Conservation (phyloP, 2,113 vertebrate genomes). For the Platichthys stellatus region DNA sequence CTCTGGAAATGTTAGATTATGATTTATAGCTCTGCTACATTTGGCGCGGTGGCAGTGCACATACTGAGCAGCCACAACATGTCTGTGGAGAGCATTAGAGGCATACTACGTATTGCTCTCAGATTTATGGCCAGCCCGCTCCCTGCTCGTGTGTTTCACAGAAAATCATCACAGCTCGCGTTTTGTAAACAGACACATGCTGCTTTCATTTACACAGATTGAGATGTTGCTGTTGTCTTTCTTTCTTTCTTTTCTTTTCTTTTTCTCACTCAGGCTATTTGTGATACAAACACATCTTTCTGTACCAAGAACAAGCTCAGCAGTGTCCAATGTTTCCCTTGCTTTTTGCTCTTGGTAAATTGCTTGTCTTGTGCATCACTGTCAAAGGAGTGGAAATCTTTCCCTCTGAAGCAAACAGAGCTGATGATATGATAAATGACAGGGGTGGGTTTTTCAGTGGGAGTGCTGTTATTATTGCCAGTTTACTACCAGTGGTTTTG, state of each 20-base stretch:
- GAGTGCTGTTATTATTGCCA: conserved; percentile 60
- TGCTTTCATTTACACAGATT: conserved; percentile 53
- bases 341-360: conserved; percentile 9
- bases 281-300: not conserved
- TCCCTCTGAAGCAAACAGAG: conserved; percentile 7
- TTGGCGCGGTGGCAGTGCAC: conserved; percentile 64
- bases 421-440: conserved; percentile 70
- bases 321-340: not conserved
- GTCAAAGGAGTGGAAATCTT: conserved; percentile 22
- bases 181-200: conserved; percentile 67
- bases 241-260: not conserved
- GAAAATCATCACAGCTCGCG: conserved; percentile 60
- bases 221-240: conserved; percentile 28
- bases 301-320: not conserved
- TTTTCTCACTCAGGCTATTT: not conserved
- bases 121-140: conserved; percentile 74
- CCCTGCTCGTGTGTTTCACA: conserved; percentile 26
- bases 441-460: conserved; percentile 29
- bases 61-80: conserved; percentile 69
- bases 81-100: conserved; percentile 78
- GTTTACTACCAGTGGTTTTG: conserved; percentile 72
- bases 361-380: conserved; percentile 22
- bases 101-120: conserved; percentile 40
- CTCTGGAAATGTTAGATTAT: conserved; percentile 58
- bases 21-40: conserved; percentile 71